phyloP scores from a whole-genome alignment of 2,888 invertebrate genomes.

The Leucozona laternaria region DNA sequence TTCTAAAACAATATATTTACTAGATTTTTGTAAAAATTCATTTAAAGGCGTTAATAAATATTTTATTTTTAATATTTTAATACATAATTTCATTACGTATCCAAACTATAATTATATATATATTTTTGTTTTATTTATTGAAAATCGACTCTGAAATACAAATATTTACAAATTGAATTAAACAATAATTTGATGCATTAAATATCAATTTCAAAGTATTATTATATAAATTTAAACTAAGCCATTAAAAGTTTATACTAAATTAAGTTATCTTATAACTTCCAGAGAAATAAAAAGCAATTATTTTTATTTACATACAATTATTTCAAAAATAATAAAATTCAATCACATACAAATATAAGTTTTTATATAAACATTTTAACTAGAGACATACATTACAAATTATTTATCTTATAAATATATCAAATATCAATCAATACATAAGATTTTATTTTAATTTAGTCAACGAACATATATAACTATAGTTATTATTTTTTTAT shows the following conservation, averaged over 20 bases:
- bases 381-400: constrained; percentile 12
- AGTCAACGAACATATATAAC: constrained; percentile 4
- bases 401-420: not conserved
- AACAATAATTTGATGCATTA: not conserved
- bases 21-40: constrained; percentile 65
- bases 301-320: constrained; percentile 11
- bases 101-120: not conserved
- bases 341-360: constrained; percentile 26
- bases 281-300: not conserved
- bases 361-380: constrained; percentile 5
- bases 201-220: not conserved
- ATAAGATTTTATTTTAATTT: not conserved
- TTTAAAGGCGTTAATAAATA: constrained; percentile 71
- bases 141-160: not conserved
- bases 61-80: constrained; percentile 21
- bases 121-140: constrained; percentile 1
- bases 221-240: not conserved
- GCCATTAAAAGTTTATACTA: not conserved
- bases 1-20: constrained; percentile 40
- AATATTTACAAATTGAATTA: constrained; percentile 43
- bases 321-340: constrained; percentile 12
- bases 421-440: constrained; percentile 1
- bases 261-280: not conserved
- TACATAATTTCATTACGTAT: constrained; percentile 15
- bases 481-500: not conserved